phyloP scores from a whole-genome alignment of 2,888 invertebrate species.

The Andrena trimmerana region DNA sequence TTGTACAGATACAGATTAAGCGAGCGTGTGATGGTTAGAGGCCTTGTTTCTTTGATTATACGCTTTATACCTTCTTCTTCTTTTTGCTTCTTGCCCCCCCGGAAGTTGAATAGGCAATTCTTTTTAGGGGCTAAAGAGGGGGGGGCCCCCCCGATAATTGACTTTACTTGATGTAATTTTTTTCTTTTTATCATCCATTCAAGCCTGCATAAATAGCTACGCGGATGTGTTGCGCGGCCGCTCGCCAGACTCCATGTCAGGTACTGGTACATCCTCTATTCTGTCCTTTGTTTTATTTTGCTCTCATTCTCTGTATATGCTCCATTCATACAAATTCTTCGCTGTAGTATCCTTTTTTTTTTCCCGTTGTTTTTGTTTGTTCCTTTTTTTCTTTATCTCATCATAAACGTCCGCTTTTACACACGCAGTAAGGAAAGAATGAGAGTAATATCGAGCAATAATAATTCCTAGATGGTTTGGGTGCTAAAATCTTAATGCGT shows the following conservation, averaged over 20 bases:
- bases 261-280: conserved; percentile 89
- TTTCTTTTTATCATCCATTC: conserved; percentile 84
- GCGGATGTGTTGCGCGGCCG: conserved; percentile 96
- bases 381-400: conserved; percentile 1
- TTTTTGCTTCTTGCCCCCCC: conserved; percentile 72
- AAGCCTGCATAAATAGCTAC: conserved; percentile 90
- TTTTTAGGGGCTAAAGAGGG: conserved; percentile 69
- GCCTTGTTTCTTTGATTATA: conserved; percentile 66
- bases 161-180: conserved; percentile 83
- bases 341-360: conserved; percentile 9
- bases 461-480: conserved; percentile 45
- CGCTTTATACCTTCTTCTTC: conserved; percentile 70
- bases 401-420: conserved; percentile 35
- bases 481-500: conserved; percentile 26
- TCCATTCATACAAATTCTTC: conserved; percentile 25
- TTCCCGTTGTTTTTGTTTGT: not conserved
- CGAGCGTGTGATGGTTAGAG: conserved; percentile 50
- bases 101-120: conserved; percentile 61
- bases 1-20: conserved; percentile 37
- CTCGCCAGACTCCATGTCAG: conserved; percentile 93
- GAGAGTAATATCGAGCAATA: conserved; percentile 53
- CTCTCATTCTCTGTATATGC: conserved; percentile 62
- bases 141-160: conserved; percentile 68
- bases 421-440: conserved; percentile 56
- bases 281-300: conserved; percentile 72